Percentiles rank a stretch among this genome's conserved stretches.
Conservation (phyloP, 2,797 vertebrate genomes). For the Propithecus perrieri region DNA sequence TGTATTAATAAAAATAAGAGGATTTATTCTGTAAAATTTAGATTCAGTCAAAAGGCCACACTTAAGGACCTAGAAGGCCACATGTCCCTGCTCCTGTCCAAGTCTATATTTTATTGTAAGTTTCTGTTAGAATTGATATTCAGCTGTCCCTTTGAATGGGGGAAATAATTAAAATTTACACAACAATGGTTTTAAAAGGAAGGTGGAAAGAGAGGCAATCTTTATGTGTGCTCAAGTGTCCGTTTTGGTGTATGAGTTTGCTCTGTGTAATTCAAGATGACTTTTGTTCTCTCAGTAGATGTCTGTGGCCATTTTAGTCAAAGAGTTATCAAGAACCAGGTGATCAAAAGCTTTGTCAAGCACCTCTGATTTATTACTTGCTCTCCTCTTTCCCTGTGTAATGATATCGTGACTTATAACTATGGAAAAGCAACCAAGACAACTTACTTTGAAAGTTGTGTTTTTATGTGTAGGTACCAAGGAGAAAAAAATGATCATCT, state of each 20-base stretch:
- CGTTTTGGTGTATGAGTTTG: neutral
- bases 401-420: neutral
- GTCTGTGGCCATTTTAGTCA: slow-evolving; percentile 39
- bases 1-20: neutral
- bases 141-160: neutral
- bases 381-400: neutral
- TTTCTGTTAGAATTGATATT: neutral
- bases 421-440: neutral
- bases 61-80: neutral
- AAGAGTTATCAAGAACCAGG: neutral
- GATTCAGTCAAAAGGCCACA: neutral
- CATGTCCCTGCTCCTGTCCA: neutral
- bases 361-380: neutral
- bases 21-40: neutral
- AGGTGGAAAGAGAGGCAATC: neutral
- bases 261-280: neutral
- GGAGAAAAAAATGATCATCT: neutral
- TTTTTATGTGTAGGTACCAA: neutral
- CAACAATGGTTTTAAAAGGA: neutral
- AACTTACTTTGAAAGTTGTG: slow-evolving; percentile 1
- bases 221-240: neutral
- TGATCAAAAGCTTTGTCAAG: neutral
- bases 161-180: neutral
- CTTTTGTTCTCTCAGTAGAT: neutral
- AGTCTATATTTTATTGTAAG: neutral